phyloP scores from a whole-genome alignment of 1,140 invertebrate genomes.

The Samia ricini region DNA sequence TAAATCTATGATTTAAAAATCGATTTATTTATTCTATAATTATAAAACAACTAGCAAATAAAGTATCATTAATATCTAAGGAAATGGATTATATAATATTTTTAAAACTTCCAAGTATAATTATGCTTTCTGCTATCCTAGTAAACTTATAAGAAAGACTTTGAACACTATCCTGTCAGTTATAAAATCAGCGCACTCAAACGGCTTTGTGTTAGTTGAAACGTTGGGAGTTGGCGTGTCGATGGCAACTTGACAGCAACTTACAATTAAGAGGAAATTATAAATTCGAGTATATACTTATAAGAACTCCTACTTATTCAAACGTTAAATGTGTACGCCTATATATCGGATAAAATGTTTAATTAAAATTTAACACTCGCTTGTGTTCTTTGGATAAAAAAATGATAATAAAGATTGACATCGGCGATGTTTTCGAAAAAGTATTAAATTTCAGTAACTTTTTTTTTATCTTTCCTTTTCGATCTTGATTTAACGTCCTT shows the following conservation, averaged over 20 bases:
- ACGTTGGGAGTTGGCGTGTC: slow-evolving; percentile 37
- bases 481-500: slow-evolving; percentile 68
- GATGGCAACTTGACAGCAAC: slow-evolving; percentile 11
- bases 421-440: slow-evolving; percentile 50
- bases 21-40: too few species aligned
- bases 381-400: not conserved
- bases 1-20: too few species aligned
- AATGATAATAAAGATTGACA: not conserved
- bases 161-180: slow-evolving; percentile 20
- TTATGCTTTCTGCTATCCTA: not conserved
- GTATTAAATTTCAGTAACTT: slow-evolving; percentile 69
- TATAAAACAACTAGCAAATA: too few species aligned
- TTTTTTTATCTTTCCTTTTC: slow-evolving; percentile 59
- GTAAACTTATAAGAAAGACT: not conserved
- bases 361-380: not conserved
- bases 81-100: too few species aligned
- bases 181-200: slow-evolving; percentile 48
- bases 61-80: too few species aligned
- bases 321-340: too few species aligned
- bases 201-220: slow-evolving; percentile 42
- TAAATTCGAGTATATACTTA: not conserved
- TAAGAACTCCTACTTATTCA: too few species aligned
- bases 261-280: too few species aligned
- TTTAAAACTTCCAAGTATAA: not conserved
- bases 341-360: not conserved